Evolutionary conservation across 2,113 vertebrate species (phyloP), one percentile per base, ranked within the genome.

Genomic region (Trochalopteron elliotii): DNA sequence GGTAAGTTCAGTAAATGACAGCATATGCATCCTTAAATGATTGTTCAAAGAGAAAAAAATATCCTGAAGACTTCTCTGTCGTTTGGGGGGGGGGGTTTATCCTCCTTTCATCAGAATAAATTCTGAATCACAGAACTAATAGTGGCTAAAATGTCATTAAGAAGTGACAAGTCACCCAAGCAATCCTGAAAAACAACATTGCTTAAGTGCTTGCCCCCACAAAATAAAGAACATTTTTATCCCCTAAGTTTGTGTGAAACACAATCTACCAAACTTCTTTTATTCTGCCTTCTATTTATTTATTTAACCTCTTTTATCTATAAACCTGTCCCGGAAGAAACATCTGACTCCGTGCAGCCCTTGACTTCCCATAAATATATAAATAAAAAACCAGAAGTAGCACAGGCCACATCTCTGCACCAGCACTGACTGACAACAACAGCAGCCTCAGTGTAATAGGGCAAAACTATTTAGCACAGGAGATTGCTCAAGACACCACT

Each of bases 381-480:
- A 60, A 89, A 53, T 12, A 30, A 91, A 52, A 5, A 70, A 33
- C n/a, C 2, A 57, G 33, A 45, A n/a, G 22, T 8, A 70, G 67
- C 37, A 53, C 0, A 50, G 70, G 61, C 70, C 82, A 16, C 18
- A 18, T 44, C 74, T 64, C 83, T 44, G 25, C 8, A 23, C 33
- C 59, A 52, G 64, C 56, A 49, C 50, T 91, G 78, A 93, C n/a
- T 91, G 93, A 88, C 90, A 96, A 70, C 59, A 85, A 40, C 84
- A 92, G 53, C 35, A 89, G 83, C 5, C 3, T 68, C 49, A 18
- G 49, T 11, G 2, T 44, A 88, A 77, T 2, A 53, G 50, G 82
- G n/a, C 53, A 95, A 50, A 95, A 80, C 53, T 94, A 79, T 85
- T 90, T 55, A 83, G 90, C 63, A 77, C 52, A 67, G 65, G 42